These are phyloP conservation scores for Plectropomus leopardus DNA, from an alignment of 2,113 vertebrate genomes.

Conservation along the genomic window DNA sequence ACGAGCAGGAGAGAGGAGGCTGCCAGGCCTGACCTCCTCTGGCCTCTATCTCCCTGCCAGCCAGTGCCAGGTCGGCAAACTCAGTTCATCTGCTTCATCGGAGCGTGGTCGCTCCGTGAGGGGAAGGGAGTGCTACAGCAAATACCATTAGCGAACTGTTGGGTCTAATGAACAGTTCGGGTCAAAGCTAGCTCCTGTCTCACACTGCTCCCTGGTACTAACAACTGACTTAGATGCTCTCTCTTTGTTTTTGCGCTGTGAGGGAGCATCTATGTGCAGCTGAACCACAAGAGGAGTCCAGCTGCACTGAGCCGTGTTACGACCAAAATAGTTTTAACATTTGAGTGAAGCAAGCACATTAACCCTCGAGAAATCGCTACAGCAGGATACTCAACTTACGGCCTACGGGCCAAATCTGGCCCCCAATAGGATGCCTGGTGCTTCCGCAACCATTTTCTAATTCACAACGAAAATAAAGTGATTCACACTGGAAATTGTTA, in stretches of 20 bases:
- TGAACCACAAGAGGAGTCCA: slow-evolving; percentile 16
- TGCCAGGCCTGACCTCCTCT: slow-evolving; percentile 77
- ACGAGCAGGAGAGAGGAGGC: slow-evolving; percentile 56
- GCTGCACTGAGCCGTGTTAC: background rate
- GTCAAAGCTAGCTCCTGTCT: slow-evolving; percentile 65
- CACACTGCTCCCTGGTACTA: slow-evolving; percentile 61
- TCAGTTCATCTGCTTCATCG: slow-evolving; percentile 75
- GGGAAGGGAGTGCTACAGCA: slow-evolving; percentile 67
- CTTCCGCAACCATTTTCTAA: no score
- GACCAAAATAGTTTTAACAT: slow-evolving; percentile 14
- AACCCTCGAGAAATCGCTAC: background rate
- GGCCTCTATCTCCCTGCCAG: slow-evolving; percentile 70
- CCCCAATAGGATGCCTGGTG: no score
- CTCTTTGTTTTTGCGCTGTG: slow-evolving; percentile 48
- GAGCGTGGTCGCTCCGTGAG: slow-evolving; percentile 53
- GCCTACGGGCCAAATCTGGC: no score
- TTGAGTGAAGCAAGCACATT: slow-evolving; percentile 2
- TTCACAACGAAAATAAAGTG: no score
- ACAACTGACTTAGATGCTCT: slow-evolving; percentile 61
- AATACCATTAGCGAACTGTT: slow-evolving; percentile 81
- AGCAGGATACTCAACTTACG: no score
- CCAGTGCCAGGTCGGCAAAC: slow-evolving; percentile 71
- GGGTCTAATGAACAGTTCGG: slow-evolving; percentile 76
- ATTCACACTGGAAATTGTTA: no score
- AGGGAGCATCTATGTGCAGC: slow-evolving; percentile 34